Conservation (phyloP, 2,888 invertebrate genomes). For the Apodemia zela region DNA sequence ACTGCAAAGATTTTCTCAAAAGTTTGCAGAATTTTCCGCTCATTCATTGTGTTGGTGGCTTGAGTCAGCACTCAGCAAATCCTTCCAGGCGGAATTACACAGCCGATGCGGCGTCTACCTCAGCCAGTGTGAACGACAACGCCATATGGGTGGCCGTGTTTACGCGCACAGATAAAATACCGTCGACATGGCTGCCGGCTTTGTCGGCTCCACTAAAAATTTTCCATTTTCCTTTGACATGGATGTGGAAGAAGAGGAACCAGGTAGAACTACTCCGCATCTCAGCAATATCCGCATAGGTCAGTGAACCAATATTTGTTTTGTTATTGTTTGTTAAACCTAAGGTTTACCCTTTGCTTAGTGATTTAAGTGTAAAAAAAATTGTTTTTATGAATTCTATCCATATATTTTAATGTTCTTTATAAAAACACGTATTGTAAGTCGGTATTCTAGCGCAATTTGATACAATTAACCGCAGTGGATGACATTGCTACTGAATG, state of each 20-base stretch:
- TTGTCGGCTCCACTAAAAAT: constrained; percentile 71
- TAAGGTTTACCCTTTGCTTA: neutral
- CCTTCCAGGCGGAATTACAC: constrained; percentile 19
- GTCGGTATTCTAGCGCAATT: neutral
- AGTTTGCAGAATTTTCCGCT: neutral
- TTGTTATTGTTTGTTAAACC: neutral
- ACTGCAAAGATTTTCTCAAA: neutral
- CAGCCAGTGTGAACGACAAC: constrained; percentile 16
- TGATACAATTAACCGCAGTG: neutral
- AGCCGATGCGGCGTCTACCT: constrained; percentile 10
- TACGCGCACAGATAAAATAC: constrained; percentile 9
- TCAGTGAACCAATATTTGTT: constrained; percentile 39
- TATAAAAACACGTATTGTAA: neutral
- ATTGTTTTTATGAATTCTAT: neutral
- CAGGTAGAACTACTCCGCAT: constrained; percentile 51
- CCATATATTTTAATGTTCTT: neutral
- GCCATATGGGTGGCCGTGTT: constrained; percentile 19
- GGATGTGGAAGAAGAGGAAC: constrained; percentile 63
- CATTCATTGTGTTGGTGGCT: neutral
- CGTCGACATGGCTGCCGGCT: constrained; percentile 60
- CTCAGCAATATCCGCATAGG: constrained; percentile 63
- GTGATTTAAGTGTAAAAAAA: neutral
- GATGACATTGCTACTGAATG: too few relatives aligned
- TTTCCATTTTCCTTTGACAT: constrained; percentile 76
- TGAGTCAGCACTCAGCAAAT: constrained; percentile 25